These are phyloP conservation scores for Mycteria americana DNA, from an alignment of 2,797 vertebrate genomes.

Conservation along the genomic window DNA sequence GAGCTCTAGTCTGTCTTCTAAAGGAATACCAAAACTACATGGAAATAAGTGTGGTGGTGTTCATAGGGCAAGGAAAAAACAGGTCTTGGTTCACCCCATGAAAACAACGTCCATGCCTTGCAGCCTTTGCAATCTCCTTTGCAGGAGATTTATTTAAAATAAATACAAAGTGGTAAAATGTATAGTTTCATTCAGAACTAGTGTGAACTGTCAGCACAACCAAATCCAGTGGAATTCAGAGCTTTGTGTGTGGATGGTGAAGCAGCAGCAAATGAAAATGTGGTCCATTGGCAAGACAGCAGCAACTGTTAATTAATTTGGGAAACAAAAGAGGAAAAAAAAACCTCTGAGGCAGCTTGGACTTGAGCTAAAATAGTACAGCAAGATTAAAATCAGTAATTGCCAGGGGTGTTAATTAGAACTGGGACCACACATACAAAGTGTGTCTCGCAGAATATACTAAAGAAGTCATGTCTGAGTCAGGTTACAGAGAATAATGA, in stretches of 20 bases:
- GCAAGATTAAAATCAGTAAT: constrained; percentile 35
- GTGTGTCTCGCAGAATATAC: background rate
- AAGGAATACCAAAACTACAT: rapidly evolving
- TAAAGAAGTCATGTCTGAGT: background rate
- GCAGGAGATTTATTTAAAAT: background rate
- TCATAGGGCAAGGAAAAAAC: background rate
- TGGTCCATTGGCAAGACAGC: background rate
- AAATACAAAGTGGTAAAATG: background rate
- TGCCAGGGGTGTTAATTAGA: constrained; percentile 48
- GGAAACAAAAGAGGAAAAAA: background rate
- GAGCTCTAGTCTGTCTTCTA: background rate
- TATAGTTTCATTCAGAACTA: background rate
- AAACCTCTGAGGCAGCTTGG: background rate
- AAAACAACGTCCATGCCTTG: background rate
- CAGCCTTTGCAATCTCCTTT: background rate
- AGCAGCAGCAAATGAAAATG: background rate
- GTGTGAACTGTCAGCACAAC: background rate
- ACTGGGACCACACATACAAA: background rate
- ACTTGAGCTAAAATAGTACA: constrained; percentile 6
- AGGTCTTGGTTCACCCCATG: background rate
- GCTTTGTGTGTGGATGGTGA: background rate
- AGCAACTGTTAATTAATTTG: constrained; percentile 20
- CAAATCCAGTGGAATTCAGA: background rate
- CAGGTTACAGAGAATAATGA: constrained; percentile 3
- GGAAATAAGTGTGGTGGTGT: background rate